Percentiles rank a stretch among this genome's conserved stretches.
phyloP scores from a whole-genome alignment of 2,888 invertebrate genomes.

The Glaucopsyche alexis region DNA sequence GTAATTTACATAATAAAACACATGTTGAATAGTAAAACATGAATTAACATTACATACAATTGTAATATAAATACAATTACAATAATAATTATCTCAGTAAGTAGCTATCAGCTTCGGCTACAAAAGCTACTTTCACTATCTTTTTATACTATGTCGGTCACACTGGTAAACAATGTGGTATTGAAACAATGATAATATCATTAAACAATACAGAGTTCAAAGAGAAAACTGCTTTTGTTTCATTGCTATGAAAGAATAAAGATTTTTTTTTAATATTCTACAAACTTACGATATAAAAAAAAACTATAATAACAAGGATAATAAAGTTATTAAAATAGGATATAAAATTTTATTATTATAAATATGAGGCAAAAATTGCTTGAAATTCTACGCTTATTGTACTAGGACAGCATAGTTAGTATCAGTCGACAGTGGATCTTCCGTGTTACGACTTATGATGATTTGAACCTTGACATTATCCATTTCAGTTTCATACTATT shows the following conservation, averaged over 20 bases:
- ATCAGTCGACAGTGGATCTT: not conserved
- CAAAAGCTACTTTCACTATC: slow-evolving; percentile 25
- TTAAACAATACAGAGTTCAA: slow-evolving; percentile 3
- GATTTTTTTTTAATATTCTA: not conserved
- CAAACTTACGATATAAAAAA: not conserved
- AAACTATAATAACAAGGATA: not conserved
- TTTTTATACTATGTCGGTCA: not conserved
- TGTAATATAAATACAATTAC: too few relatives aligned
- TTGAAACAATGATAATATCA: slow-evolving; percentile 27
- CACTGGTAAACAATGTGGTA: slow-evolving; percentile 19
- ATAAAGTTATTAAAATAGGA: not conserved
- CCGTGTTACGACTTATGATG: slow-evolving; percentile 5
- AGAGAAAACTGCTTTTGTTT: slow-evolving; percentile 23
- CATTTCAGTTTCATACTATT: slow-evolving; percentile 14
- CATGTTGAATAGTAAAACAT: slow-evolving; percentile 1
- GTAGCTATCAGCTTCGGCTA: not conserved
- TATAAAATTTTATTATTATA: not conserved
- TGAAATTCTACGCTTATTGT: not conserved
- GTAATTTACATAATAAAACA: not conserved
- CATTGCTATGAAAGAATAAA: not conserved
- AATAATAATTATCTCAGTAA: not conserved
- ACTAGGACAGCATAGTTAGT: slow-evolving; percentile 6
- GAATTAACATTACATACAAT: slow-evolving; percentile 12
- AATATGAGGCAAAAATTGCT: not conserved
- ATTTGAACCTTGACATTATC: slow-evolving; percentile 27